Evolutionary conservation across 1,140 invertebrate species (phyloP).

Genomic region (Sarcophaga peregrina): DNA sequence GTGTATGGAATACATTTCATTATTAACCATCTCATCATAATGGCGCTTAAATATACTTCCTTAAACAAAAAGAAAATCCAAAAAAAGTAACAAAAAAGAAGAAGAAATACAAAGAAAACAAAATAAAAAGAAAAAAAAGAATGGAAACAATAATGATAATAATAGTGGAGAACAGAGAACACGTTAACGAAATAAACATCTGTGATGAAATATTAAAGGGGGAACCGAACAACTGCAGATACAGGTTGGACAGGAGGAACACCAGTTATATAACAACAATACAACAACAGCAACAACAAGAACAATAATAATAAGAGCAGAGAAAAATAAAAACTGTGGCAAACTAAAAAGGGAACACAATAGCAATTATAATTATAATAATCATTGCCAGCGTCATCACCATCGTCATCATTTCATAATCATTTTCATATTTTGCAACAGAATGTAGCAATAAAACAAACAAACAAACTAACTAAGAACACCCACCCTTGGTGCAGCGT

Average conservation of each 20-base stretch:
- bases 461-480: background rate
- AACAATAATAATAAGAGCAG: constrained; percentile 30
- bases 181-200: constrained; percentile 56
- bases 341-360: constrained; percentile 47
- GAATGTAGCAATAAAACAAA: too few relatives aligned
- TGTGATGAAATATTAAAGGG: constrained; percentile 49
- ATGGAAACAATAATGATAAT: background rate
- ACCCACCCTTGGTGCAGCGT: background rate
- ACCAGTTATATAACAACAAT: background rate
- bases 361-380: constrained; percentile 56
- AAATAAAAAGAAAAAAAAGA: background rate
- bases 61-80: background rate
- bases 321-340: constrained; percentile 49
- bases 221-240: background rate
- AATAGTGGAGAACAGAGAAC: background rate
- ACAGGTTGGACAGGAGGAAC: constrained; percentile 2
- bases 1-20: background rate
- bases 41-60: constrained; percentile 16
- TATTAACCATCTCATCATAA: constrained; percentile 33
- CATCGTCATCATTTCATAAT: constrained; percentile 61
- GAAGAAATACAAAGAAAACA: constrained; percentile 35
- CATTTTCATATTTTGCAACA: constrained; percentile 35
- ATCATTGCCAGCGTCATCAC: constrained; percentile 46
- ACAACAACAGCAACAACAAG: background rate
- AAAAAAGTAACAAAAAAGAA: background rate